phyloP scores from a whole-genome alignment of 2,113 vertebrate species.

The Ardeotis arabs region DNA sequence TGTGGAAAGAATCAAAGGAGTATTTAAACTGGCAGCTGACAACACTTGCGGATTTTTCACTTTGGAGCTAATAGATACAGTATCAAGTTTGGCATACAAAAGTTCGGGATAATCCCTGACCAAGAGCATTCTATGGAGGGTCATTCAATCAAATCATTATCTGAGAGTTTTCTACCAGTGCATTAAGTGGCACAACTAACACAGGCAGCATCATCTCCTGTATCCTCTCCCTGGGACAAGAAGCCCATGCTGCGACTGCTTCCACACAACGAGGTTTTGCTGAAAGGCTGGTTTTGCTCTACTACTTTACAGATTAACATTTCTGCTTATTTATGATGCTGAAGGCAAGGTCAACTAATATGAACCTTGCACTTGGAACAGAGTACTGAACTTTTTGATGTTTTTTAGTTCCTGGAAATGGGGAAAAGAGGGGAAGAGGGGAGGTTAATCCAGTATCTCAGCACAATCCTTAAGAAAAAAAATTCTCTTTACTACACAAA shows the following conservation, averaged over 20 bases:
- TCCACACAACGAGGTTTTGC: background rate
- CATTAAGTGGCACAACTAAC: background rate
- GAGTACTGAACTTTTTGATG: background rate
- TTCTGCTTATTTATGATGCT: background rate
- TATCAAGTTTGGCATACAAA: background rate
- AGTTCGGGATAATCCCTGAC: background rate
- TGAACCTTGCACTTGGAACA: background rate
- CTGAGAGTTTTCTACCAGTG: background rate
- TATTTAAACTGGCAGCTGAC: background rate
- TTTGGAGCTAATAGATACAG: background rate
- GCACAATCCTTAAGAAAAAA: background rate
- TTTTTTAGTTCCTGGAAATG: background rate
- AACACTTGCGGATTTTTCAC: background rate
- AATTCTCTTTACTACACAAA: background rate
- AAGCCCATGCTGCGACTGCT: background rate
- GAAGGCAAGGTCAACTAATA: background rate
- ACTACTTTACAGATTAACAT: background rate
- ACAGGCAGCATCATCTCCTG: background rate
- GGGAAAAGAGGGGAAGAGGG: background rate
- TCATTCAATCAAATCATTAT: background rate
- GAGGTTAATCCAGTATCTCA: background rate
- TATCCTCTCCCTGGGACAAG: background rate
- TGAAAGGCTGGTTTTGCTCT: background rate
- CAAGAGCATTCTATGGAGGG: background rate
- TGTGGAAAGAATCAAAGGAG: background rate